Base-by-base conservation (phyloP, 1,140 invertebrate genomes). In the silkworm (Bombyx mori) region DNA sequence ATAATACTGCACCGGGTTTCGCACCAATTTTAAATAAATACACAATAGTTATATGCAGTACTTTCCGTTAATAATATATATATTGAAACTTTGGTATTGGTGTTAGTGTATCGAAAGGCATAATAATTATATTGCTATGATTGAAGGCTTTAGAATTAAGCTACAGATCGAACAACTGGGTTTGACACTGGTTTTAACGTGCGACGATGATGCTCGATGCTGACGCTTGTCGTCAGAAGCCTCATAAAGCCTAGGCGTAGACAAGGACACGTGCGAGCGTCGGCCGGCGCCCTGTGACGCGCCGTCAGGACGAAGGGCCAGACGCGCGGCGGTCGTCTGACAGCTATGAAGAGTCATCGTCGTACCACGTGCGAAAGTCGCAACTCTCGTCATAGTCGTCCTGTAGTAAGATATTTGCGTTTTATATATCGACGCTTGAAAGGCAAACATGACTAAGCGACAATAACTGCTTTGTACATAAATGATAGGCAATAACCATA, bases 81-180 rank as follows among this genome's bases (percentile, higher is more conserved):
- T 49, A 56, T 81, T 74, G 76, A 75, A 83, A 78, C 83, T 86
- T 86, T 86, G 82, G 82, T 85, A 85, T 84, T 77, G 73, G 70
- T 76, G 75, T 79, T 70, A 71, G 66, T 62, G 61, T 65, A 67
- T 73, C 59, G 61, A 70, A 72, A 68, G 70, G 71, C 66, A 64
- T 70, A 63, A 35, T 35, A 18, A 12, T 22, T 51, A 51, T 52
- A 57, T 50, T 12, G 26, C 42, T 56, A 48, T 48, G 42, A 12
- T 54, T 35, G 43, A 56, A 48, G 42, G 42, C 54, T 12, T 49
- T 12, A 43, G 26, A 56, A 6, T 35, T 9, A 45, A 52, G 56
- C 56, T 35, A 57, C 47, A 44, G 42, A 48, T 58, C 35, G 53
- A 8, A 46, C 46, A 10, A 48, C 49, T 42, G 52, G 52, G 42